A percentile compares a stretch with the other conserved stretches of the same genome.
Evolutionary conservation across 1,140 invertebrate genomes (phyloP).

Genomic region (Antheraea mylitta): DNA sequence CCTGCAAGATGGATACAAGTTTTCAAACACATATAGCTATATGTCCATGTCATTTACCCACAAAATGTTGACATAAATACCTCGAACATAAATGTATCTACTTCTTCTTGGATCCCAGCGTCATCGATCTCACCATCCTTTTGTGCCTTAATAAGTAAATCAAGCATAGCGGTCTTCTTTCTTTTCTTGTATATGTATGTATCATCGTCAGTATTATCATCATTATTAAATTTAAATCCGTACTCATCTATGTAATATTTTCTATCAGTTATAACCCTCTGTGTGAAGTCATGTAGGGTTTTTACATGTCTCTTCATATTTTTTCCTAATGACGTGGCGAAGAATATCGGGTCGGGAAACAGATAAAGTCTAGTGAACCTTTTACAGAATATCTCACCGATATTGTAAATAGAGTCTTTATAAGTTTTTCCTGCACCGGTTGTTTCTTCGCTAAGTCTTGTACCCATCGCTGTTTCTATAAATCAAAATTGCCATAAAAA

Average conservation of each 20-base stretch:
- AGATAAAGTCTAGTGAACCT: slow-evolving; percentile 58
- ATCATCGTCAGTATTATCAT: slow-evolving; percentile 25
- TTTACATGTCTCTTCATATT: slow-evolving; percentile 36
- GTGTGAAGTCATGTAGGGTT: slow-evolving; percentile 45
- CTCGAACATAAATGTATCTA: slow-evolving; percentile 89
- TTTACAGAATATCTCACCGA: slow-evolving; percentile 54
- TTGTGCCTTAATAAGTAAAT: slow-evolving; percentile 84
- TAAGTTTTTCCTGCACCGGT: slow-evolving; percentile 46
- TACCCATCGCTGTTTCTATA: slow-evolving; percentile 75
- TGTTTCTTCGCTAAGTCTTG: slow-evolving; percentile 46
- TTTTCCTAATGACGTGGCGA: slow-evolving; percentile 29
- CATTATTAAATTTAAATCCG: slow-evolving; percentile 19
- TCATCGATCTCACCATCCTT: slow-evolving; percentile 77
- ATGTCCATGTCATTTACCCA: too few species aligned
- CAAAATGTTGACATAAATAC: slow-evolving; percentile 61
- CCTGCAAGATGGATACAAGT: slow-evolving; percentile 31
- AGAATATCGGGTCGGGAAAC: slow-evolving; percentile 43
- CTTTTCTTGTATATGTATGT: slow-evolving; percentile 51
- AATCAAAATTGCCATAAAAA: neutral
- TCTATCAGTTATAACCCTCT: slow-evolving; percentile 46
- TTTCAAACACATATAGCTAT: neutral
- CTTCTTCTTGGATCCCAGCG: slow-evolving; percentile 82
- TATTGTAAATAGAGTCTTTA: slow-evolving; percentile 56
- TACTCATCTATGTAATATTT: slow-evolving; percentile 31
- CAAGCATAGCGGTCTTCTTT: slow-evolving; percentile 87